Evolutionary conservation across 35 echinoderm and acorn worm genomes (phyloP), one percentile per base, ranked within the genome.

Genomic region (Lytechinus variegatus): DNA sequence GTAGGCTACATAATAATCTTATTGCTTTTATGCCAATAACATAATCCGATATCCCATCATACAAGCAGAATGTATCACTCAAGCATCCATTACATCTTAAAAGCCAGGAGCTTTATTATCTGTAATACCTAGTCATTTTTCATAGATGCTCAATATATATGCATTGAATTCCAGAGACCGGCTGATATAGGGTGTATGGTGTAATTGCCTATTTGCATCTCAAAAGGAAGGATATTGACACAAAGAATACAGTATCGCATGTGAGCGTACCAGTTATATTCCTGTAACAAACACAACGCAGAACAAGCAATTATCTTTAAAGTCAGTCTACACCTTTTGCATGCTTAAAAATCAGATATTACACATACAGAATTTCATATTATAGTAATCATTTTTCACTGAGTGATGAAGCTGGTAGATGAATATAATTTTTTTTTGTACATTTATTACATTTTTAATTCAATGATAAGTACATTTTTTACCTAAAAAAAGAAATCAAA

Each of bases 171-270:
- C 66, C 66, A 79, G 5, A n/a, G 66, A 79, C 66, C n/a, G 7
- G 66, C 16, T 0, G 19, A 24, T 79, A 79, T 13, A 4, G 66
- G 19, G 5, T 79, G 66, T 24, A 79, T 72, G 12, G 19, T n/a
- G n/a, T 79, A 79, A 79, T 79, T 79, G 66, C 66, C n/a, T 79
- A 79, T 79, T 79, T 79, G n/a, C 66, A 79, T 79, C 66, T 79
- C 19, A 79, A 79, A 79, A 79, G 19, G 66, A 6, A 8, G 66
- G 19, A 79, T 16, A 79, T 79, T 79, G 66, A 79, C 19, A 24
- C 21, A 79, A 19, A 79, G 4, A 1, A 24, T n/a, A 44, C 33
- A 44, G 33, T 44, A 16, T 4, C 24, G 7, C 19, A 79, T 79
- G 24, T n/a, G 19, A 79, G 66, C n/a, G 19, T 79, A 5, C 66